A percentile compares a stretch with the other conserved stretches of the same genome.
Conservation (phyloP, 2,797 vertebrate genomes). For the Carcharodon carcharias region DNA sequence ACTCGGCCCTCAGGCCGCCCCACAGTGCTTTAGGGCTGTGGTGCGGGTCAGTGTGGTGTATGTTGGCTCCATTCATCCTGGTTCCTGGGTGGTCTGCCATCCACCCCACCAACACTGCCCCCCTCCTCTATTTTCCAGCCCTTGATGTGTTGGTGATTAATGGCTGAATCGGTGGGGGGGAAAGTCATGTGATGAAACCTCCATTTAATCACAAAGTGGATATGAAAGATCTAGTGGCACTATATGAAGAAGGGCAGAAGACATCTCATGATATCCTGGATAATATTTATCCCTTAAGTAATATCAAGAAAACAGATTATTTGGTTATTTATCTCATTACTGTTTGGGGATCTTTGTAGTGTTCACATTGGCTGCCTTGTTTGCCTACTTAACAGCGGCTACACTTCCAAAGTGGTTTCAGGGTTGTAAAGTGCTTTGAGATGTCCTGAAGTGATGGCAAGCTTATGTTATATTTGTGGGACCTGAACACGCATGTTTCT, state of each 20-base stretch:
- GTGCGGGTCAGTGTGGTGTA: too few relatives aligned
- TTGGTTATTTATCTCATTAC: not conserved
- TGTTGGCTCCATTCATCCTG: too few relatives aligned
- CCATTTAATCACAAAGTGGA: not conserved
- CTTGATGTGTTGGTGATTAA: too few relatives aligned
- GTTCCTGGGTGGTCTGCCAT: too few relatives aligned
- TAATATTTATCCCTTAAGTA: not conserved
- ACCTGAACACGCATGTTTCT: not conserved
- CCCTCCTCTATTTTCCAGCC: too few relatives aligned
- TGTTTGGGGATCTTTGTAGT: not conserved
- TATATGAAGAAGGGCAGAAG: not conserved
- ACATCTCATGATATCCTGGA: not conserved
- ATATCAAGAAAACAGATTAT: not conserved
- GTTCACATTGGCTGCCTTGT: too few relatives aligned
- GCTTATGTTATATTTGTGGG: not conserved
- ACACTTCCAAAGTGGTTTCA: not conserved
- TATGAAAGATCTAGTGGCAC: not conserved
- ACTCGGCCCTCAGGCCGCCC: too few relatives aligned
- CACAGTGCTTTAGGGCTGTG: too few relatives aligned
- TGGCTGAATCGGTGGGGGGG: too few relatives aligned
- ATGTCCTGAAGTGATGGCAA: not conserved
- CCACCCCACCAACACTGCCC: too few relatives aligned
- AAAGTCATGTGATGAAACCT: too few relatives aligned
- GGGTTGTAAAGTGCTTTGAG: not conserved
- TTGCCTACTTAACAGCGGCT: not conserved